phyloP scores from a whole-genome alignment of 2,797 vertebrate genomes.

The Amazona ochrocephala region DNA sequence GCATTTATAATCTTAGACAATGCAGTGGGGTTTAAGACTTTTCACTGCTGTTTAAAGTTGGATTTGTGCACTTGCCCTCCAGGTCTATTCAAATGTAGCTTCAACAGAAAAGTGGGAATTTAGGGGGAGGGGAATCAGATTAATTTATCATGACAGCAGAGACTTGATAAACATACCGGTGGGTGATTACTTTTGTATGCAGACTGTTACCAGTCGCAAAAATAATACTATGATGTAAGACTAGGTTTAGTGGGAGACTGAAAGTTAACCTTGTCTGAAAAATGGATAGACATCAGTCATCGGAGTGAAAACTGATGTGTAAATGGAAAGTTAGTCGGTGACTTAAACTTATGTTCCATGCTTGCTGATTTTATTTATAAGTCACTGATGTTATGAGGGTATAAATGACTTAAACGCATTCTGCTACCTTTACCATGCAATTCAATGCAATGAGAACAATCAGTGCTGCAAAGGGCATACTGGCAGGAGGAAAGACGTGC shows the following conservation, averaged over 20 bases:
- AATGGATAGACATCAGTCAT: not conserved
- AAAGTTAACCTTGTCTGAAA: slow-evolving; percentile 10
- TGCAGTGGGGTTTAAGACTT: not conserved
- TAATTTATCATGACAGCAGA: not conserved
- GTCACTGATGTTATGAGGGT: not conserved
- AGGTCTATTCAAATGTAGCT: not conserved
- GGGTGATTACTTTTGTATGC: not conserved
- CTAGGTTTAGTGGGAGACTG: not conserved
- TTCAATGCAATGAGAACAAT: not conserved
- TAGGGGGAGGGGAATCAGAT: not conserved
- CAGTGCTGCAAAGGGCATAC: not conserved
- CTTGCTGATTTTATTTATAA: not conserved
- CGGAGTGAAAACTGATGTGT: not conserved
- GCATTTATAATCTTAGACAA: not conserved
- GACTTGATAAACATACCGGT: not conserved
- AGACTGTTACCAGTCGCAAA: not conserved
- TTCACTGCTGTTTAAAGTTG: not conserved
- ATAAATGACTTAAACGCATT: not conserved
- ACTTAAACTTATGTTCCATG: not conserved
- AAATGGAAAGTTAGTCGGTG: not conserved
- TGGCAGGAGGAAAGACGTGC: not conserved
- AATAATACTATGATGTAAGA: not conserved
- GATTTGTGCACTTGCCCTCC: not conserved
- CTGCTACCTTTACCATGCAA: not conserved
- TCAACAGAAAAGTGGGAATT: not conserved